phyloP scores from a whole-genome alignment of 2,888 invertebrate species.

The Drosophila histrio region DNA sequence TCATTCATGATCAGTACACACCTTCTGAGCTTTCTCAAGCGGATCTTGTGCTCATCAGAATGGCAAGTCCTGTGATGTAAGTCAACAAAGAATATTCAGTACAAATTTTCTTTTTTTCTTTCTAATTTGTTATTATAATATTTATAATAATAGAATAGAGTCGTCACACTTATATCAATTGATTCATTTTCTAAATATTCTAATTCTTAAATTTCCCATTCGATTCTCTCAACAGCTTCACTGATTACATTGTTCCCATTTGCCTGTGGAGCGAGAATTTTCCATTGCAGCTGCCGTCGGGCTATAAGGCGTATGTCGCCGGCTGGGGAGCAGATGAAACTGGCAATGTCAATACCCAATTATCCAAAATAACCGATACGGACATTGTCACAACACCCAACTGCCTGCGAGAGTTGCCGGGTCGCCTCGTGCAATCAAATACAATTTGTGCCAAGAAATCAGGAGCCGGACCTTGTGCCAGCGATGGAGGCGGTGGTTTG shows the following conservation, averaged over 20 bases:
- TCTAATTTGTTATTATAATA: too few species aligned
- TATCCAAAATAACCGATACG: constrained; percentile 84
- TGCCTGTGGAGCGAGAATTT: constrained; percentile 79
- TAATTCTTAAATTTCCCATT: neutral
- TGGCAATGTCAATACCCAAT: constrained; percentile 62
- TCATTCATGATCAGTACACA: constrained; percentile 83
- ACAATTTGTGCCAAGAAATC: constrained; percentile 81
- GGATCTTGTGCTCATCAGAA: constrained; percentile 85
- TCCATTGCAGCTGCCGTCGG: constrained; percentile 78
- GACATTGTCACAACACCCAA: constrained; percentile 85
- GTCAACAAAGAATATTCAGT: neutral
- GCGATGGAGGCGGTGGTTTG: constrained; percentile 87
- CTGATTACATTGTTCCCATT: constrained; percentile 73
- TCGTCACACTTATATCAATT: too few species aligned
- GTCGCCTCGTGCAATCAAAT: constrained; percentile 64
- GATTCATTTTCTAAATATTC: neutral
- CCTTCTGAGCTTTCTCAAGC: constrained; percentile 79
- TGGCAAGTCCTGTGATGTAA: constrained; percentile 79
- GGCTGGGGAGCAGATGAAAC: constrained; percentile 85
- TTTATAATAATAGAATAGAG: too few species aligned
- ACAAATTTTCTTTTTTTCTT: too few species aligned
- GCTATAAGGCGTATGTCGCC: constrained; percentile 84
- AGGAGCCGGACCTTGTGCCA: constrained; percentile 82
- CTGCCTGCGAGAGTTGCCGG: constrained; percentile 84
- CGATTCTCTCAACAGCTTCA: constrained; percentile 50